These are phyloP conservation scores for Timandra comae DNA, from an alignment of 2,888 invertebrate species.

Conservation along the genomic window DNA sequence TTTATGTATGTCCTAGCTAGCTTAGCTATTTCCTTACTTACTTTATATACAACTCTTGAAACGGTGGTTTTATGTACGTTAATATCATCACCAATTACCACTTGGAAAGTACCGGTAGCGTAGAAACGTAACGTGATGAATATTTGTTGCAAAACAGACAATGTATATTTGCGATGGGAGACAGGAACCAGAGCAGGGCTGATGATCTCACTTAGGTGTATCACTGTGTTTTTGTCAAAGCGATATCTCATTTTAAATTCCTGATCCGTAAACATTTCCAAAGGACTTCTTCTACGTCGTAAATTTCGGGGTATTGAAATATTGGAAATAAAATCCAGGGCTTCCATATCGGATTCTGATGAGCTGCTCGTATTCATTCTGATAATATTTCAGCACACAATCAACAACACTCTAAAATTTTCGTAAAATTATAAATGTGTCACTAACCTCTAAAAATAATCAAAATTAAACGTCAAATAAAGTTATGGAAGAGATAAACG, in stretches of 20 bases:
- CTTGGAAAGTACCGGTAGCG: constrained; percentile 10
- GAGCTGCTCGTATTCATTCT: not conserved
- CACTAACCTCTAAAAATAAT: no score
- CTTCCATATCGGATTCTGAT: not conserved
- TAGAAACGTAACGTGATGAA: not conserved
- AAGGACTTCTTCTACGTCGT: not conserved
- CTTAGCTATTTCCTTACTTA: constrained; percentile 7
- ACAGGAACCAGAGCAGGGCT: not conserved
- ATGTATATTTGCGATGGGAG: not conserved
- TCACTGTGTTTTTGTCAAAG: constrained; percentile 1
- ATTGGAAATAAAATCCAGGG: not conserved
- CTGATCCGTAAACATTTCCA: constrained; percentile 1
- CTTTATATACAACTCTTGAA: constrained; percentile 12
- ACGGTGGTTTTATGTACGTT: constrained; percentile 12
- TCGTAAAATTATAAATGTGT: no score
- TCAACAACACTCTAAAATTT: no score
- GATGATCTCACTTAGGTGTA: constrained; percentile 1
- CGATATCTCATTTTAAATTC: constrained; percentile 2
- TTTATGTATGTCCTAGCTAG: not conserved
- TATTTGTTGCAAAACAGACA: not conserved
- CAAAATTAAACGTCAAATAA: no score
- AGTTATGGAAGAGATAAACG: no score
- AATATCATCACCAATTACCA: constrained; percentile 9
- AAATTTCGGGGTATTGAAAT: no score
- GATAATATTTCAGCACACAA: no score